Evolutionary conservation across 2,888 invertebrate species (phyloP).

Genomic region (Dicycla oo): DNA sequence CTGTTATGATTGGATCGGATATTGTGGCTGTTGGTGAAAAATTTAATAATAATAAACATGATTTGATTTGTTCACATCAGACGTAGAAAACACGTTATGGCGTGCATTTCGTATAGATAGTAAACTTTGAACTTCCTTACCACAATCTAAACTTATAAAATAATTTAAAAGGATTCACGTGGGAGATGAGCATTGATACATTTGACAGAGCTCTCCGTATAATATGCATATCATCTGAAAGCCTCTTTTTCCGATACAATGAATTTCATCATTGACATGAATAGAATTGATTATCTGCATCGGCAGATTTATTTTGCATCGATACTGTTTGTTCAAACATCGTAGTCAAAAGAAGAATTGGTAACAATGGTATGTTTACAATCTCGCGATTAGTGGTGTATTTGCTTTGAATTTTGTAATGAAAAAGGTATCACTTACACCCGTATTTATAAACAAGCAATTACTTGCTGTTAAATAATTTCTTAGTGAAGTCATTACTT

Average conservation of each 20-base stretch:
- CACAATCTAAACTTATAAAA: neutral
- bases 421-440: neutral
- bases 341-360: too few relatives aligned
- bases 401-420: neutral
- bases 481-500: too few relatives aligned
- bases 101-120: neutral
- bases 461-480: too few relatives aligned
- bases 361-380: too few relatives aligned
- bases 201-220: neutral
- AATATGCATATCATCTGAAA: neutral
- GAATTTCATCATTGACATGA: neutral
- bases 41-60: slow-evolving; percentile 25
- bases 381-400: too few relatives aligned
- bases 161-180: neutral
- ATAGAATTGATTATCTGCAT: neutral
- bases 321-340: too few relatives aligned
- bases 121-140: too few relatives aligned
- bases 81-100: neutral
- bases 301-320: neutral
- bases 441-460: too few relatives aligned
- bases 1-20: slow-evolving; percentile 39
- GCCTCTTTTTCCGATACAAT: neutral
- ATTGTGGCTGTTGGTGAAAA: slow-evolving; percentile 12
- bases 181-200: neutral
- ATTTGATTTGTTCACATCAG: slow-evolving; percentile 19